Evolutionary conservation across 2,888 invertebrate species (phyloP), one percentile per base, ranked within the genome.

Genomic region (Lutraria lutraria): DNA sequence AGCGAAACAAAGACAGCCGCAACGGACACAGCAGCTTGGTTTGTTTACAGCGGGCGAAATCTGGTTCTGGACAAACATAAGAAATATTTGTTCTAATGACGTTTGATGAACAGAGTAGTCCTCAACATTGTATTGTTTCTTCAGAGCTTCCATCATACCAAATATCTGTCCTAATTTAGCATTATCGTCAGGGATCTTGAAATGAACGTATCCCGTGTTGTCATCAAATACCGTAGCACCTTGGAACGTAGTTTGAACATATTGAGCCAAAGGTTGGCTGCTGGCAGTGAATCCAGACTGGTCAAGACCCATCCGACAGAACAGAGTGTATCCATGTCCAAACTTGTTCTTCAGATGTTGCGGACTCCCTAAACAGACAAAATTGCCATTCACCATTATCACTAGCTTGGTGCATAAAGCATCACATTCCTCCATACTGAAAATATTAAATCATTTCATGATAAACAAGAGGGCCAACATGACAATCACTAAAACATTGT

Each of bases 361-460:
- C 89, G 98, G 97, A 88, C 97, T 97, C 85, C 98, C 98, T 84
- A 98, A 97, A 95, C 98, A 98, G 91, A 98, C 97, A 93, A 98
- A 97, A 93, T 97, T 97, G 0, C 98, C 98, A 90, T 97, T 97
- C 0, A 98, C 97, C 98, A 98, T 98, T 89, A 98, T 98, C 3
- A 98, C 98, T 93, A 98, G 97, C 84, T 98, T 97, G 80, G 97
- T 97, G 96, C 98, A 98, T 53, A 98, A 97, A 60, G 98, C 98
- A 95, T 98, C 98, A 97, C 98, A 98, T 97, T 98, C 98, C 96
- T 98, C 98, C 98, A 98, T 98, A 95, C 98, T 98, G 96, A 29
- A 95, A 95, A 86, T 21, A 43, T 43, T 43, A 43, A 43, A 43
- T 43, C 8, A 43, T 43, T 43, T 2, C n/a, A n/a, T n/a, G n/a